Evolutionary conservation across 2,888 invertebrate genomes (phyloP).

Genomic region (Volucella zonaria): DNA sequence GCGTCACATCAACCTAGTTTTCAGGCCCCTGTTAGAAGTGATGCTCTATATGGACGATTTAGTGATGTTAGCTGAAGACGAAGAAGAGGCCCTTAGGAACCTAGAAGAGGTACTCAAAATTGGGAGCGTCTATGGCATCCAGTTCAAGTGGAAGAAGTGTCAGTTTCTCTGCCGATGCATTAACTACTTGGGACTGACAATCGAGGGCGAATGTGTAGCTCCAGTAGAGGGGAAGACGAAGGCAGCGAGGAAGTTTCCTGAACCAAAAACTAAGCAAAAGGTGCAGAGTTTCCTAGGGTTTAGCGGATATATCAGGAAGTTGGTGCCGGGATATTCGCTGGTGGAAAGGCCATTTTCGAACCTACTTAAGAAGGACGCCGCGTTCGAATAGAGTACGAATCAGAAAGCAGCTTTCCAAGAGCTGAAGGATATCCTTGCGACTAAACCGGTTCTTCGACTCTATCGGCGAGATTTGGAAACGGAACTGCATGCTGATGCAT

Average conservation of each 20-base stretch:
- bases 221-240: constrained; percentile 70
- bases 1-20: constrained; percentile 53
- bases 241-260: constrained; percentile 74
- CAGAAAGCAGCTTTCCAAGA: constrained; percentile 74
- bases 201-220: constrained; percentile 42
- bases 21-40: constrained; percentile 27
- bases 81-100: constrained; percentile 31
- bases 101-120: constrained; percentile 5
- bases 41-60: constrained; percentile 76
- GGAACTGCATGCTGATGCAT: constrained; percentile 47
- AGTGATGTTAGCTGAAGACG: constrained; percentile 55
- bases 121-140: constrained; percentile 15
- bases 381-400: constrained; percentile 20
- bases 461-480: constrained; percentile 25
- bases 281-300: constrained; percentile 11
- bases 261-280: constrained; percentile 49
- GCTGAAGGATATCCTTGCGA: constrained; percentile 72
- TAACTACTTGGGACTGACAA: constrained; percentile 14
- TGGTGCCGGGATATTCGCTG: neutral
- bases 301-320: neutral
- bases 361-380: neutral
- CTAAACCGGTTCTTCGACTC: constrained; percentile 40
- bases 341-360: neutral
- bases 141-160: constrained; percentile 39
- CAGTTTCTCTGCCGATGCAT: constrained; percentile 20